Percentiles rank a stretch among this genome's conserved stretches.
Evolutionary conservation across 2,113 vertebrate species (phyloP).

Genomic region (Passer montanus): DNA sequence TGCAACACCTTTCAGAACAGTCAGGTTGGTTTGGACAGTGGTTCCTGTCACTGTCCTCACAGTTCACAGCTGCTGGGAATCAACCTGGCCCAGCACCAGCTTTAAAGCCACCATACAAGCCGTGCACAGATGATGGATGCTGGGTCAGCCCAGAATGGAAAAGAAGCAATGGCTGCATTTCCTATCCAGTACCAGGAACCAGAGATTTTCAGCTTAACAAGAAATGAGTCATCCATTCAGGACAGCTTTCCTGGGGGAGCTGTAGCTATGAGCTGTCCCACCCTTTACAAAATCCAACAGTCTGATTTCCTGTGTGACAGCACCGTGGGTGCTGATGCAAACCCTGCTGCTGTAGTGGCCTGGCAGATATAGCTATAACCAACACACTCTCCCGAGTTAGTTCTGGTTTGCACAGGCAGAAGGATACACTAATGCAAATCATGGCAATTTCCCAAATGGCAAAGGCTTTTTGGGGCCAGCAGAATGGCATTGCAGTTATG

Average conservation of each 20-base stretch:
- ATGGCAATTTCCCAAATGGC: background rate
- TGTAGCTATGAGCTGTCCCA: background rate
- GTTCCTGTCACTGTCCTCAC: background rate
- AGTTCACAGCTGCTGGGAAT: background rate
- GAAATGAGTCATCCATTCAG: background rate
- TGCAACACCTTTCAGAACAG: background rate
- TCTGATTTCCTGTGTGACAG: background rate
- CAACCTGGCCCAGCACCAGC: background rate
- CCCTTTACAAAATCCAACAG: background rate
- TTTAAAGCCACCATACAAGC: background rate
- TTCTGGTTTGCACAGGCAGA: background rate
- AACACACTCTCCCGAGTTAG: background rate
- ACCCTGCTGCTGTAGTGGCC: background rate
- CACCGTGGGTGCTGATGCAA: background rate
- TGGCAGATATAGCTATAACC: background rate
- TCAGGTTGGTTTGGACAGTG: background rate
- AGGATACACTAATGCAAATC: background rate
- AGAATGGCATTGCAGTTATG: background rate
- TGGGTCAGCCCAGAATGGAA: background rate
- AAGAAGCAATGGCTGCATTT: background rate
- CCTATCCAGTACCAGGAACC: background rate
- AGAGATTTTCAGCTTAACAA: background rate
- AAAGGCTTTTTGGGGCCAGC: background rate
- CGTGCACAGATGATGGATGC: accelerated
- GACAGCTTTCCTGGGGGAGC: background rate